Percentiles rank a stretch among this genome's conserved stretches.
These are phyloP conservation scores for Oceanites oceanicus DNA, from an alignment of 2,113 vertebrate species.

Conservation along the genomic window DNA sequence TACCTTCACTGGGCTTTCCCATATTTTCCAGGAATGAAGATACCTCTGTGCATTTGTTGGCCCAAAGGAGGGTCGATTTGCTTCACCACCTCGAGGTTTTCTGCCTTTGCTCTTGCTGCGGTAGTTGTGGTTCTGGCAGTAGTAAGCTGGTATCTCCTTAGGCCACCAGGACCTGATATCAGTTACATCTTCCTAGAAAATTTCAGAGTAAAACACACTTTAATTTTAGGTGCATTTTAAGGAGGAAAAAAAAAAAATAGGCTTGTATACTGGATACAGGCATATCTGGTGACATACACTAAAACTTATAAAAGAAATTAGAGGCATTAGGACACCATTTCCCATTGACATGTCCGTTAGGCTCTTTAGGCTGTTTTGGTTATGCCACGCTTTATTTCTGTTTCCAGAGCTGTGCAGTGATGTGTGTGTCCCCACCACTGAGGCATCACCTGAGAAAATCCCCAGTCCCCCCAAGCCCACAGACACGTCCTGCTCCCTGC, in stretches of 20 bases:
- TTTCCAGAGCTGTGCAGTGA: background rate
- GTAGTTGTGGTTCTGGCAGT: background rate
- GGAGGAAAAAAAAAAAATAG: background rate
- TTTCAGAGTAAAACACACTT: background rate
- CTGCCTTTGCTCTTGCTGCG: background rate
- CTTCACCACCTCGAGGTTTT: background rate
- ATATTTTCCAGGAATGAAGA: background rate
- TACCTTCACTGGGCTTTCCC: background rate
- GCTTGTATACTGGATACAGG: background rate
- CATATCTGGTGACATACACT: background rate
- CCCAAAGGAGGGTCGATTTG: fast-evolving
- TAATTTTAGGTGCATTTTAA: background rate
- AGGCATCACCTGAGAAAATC: background rate
- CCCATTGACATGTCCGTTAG: background rate
- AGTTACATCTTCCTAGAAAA: background rate
- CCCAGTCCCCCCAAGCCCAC: background rate
- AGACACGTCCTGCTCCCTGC: background rate
- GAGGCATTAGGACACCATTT: background rate
- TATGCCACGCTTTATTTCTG: background rate
- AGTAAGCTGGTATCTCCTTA: background rate
- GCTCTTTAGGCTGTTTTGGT: background rate
- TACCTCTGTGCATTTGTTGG: background rate
- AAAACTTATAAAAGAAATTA: background rate
- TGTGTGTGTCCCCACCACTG: background rate
- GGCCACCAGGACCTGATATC: background rate